phyloP scores from a whole-genome alignment of 2,888 invertebrate species.

The Tolmerus cingulatus region DNA sequence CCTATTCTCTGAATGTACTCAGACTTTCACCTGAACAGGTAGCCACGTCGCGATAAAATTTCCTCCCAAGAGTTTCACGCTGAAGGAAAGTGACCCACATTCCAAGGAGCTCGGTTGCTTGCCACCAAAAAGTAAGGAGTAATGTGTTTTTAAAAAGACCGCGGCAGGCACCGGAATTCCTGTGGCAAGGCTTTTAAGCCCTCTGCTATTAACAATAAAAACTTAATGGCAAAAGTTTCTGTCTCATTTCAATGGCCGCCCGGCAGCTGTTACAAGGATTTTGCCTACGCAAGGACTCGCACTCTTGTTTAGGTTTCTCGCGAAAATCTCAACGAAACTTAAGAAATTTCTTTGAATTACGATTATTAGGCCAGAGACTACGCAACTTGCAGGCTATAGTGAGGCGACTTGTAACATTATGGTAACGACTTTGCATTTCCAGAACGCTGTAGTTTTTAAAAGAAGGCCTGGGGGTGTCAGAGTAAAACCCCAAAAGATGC shows the following conservation, averaged over 20 bases:
- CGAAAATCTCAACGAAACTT: background rate
- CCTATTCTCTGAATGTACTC: background rate
- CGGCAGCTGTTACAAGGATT: conserved; percentile 8
- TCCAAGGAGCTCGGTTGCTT: background rate
- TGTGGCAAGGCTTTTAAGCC: conserved; percentile 12
- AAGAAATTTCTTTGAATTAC: conserved; percentile 20
- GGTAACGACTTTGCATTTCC: conserved; percentile 4
- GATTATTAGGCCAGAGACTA: conserved; percentile 2
- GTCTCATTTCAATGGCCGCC: conserved; percentile 19
- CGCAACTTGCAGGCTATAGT: background rate
- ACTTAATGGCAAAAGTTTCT: conserved; percentile 34
- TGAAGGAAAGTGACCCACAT: background rate
- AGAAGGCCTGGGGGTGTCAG: background rate
- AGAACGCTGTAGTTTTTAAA: background rate
- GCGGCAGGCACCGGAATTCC: conserved; percentile 5
- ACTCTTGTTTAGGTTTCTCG: background rate
- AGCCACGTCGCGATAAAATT: background rate
- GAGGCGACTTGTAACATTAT: background rate
- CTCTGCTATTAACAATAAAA: conserved; percentile 28
- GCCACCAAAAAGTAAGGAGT: background rate
- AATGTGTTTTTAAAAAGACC: conserved; percentile 33
- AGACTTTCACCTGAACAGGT: background rate
- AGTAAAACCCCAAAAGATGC: background rate
- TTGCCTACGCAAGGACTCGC: background rate
- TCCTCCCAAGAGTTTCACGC: background rate